Evolutionary conservation across 35 echinoderm and acorn worm species (phyloP).

Genomic region (Chiridota heheva): DNA sequence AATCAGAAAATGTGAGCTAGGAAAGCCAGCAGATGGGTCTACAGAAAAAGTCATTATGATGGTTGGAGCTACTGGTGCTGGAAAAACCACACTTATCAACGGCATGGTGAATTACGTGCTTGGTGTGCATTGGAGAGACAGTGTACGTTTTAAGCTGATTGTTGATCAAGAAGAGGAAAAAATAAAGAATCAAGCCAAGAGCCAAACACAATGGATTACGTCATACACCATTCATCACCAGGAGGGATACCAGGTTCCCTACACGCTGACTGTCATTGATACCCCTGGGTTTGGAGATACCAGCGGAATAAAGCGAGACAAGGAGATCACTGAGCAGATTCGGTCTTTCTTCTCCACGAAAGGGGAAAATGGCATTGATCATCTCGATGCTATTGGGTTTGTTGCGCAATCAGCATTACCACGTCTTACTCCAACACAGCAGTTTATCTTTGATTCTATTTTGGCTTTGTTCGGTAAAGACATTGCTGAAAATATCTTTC

Average conservation of each 20-base stretch:
- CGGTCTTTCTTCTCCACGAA: conserved; percentile 47
- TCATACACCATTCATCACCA: conserved; percentile 60
- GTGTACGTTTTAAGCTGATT: conserved; percentile 54
- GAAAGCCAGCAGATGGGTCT: neutral
- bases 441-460: conserved; percentile 64
- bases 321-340: conserved; percentile 66
- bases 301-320: conserved; percentile 58
- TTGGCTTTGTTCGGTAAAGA: conserved; percentile 70
- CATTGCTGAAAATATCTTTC: conserved; percentile 59
- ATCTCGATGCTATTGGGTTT: conserved; percentile 72
- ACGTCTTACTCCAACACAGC: conserved; percentile 59
- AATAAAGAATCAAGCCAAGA: conserved; percentile 34
- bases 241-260: conserved; percentile 23
- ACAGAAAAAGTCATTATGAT: conserved; percentile 64
- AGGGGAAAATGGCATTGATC: conserved; percentile 31
- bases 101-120: conserved; percentile 68
- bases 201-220: conserved; percentile 60
- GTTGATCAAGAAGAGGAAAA: conserved; percentile 21
- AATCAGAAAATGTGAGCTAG: conserved; percentile 4
- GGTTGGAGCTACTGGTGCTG: conserved; percentile 72
- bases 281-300: conserved; percentile 82
- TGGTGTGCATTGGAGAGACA: conserved; percentile 58
- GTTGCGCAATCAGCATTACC: conserved; percentile 46
- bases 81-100: conserved; percentile 65
- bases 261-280: conserved; percentile 70